Evolutionary conservation across 1,140 invertebrate species (phyloP), one percentile per base, ranked within the genome.

Genomic region (Drosophila kanapiae): DNA sequence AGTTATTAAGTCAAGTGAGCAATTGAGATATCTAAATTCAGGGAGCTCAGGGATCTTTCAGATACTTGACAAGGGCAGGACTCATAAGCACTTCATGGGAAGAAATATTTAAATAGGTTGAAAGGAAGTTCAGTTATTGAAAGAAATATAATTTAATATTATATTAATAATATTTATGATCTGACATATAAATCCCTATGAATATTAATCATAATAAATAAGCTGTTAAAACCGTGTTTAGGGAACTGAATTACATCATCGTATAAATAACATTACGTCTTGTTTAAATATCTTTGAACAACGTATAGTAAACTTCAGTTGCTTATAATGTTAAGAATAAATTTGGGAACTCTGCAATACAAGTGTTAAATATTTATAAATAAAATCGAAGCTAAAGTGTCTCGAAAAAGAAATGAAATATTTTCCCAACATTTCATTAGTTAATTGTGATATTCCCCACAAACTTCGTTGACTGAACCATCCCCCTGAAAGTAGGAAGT

Each of bases 1-100:
- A 62, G 54, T 65, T 38, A 78, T 82, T 78, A 69, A 69, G 63
- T 82, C 69, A 86, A 86, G 82, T 79, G 75, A 51, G 62, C 72
- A 72, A 82, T 86, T 79, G 62, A 63, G 79, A 27, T 27, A 51
- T 75, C 60, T 14, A 35, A 23, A 11, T 9, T 49, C 18, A 7
- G 18, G 40, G 45, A 51, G 16, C 33, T 35, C 45, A 27, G 29
- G 40, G 14, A 47, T 27, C 57, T 35, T 29, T 35, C 31, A 71
- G 62, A 62, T 47, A 51, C 43, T 58, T 71, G 6, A 16, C 31
- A 14, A 18, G 18, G 29, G 35, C n/a, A n/a, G n/a, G n/a, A n/a
- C n/a, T n/a, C n/a, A n/a, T n/a, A n/a, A n/a, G 18, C 8, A 35
- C 29, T 37, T 13, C 53, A 70, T 72, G 53, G 43, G 53, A 72